Evolutionary conservation across 2,888 invertebrate genomes (phyloP).

Genomic region (Drosophila diplacantha): DNA sequence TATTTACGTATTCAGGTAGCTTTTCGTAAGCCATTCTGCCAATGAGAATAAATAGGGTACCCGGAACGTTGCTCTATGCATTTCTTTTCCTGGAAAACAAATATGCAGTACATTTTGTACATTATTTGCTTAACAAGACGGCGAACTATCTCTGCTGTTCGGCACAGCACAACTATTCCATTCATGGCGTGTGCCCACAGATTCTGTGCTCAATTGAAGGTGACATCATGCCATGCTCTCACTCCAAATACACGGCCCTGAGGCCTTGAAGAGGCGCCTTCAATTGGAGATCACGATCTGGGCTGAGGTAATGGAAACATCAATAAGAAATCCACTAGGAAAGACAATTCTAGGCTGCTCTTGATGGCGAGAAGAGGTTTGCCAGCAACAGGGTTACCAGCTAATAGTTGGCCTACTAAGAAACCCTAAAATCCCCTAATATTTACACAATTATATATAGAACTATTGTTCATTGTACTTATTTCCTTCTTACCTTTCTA

Average conservation of each 20-base stretch:
- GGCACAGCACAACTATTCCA: not conserved
- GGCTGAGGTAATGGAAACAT: not conserved
- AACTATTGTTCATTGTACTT: not conserved
- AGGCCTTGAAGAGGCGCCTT: slow-evolving; percentile 16
- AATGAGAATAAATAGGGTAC: not conserved
- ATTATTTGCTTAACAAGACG: slow-evolving; percentile 1
- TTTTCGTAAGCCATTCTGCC: not conserved
- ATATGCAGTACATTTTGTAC: not conserved
- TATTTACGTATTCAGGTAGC: no score
- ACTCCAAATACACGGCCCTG: not conserved
- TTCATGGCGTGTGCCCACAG: slow-evolving; percentile 3
- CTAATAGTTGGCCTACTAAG: not conserved
- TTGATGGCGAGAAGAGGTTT: not conserved
- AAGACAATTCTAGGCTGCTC: no score
- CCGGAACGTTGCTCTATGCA: not conserved
- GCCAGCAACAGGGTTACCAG: not conserved
- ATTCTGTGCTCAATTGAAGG: slow-evolving; percentile 31
- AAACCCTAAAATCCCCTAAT: not conserved
- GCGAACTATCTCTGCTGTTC: not conserved
- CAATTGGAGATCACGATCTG: slow-evolving; percentile 28
- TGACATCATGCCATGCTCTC: slow-evolving; percentile 32
- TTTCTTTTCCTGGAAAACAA: not conserved
- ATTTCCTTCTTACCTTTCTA: not conserved
- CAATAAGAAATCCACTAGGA: not conserved
- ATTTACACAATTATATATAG: not conserved